phyloP scores from a whole-genome alignment of 1,140 invertebrate species.

The Helicorthomorpha holstii region DNA sequence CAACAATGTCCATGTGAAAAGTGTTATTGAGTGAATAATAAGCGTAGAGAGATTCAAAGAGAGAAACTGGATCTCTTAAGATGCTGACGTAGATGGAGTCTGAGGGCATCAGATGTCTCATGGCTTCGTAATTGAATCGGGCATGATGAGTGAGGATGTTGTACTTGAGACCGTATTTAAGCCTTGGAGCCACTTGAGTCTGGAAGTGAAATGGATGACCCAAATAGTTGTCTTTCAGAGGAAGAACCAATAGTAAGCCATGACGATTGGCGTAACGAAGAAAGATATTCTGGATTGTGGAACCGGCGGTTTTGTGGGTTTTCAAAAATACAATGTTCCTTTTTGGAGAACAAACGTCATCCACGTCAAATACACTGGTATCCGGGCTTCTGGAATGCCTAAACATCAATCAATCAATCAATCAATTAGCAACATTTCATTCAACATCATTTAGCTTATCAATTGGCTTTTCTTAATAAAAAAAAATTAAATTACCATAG shows the following conservation, averaged over 20 bases:
- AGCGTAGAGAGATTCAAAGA: constrained; percentile 23
- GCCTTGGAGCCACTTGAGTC: constrained; percentile 3
- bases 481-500: no score
- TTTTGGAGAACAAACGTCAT: neutral
- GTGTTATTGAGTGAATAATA: constrained; percentile 17
- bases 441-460: no score
- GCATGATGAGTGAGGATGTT: constrained; percentile 18
- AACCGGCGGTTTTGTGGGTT: constrained; percentile 4
- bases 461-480: no score
- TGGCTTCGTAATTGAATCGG: constrained; percentile 16
- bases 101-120: constrained; percentile 19
- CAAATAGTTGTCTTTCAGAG: constrained; percentile 16
- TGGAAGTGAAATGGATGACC: constrained; percentile 15
- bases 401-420: no score
- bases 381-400: no score
- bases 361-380: no score
- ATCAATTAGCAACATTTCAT: no score
- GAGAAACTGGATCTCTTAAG: constrained; percentile 22
- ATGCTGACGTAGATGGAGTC: constrained; percentile 23
- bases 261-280: constrained; percentile 21
- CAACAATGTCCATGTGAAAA: neutral
- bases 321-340: constrained; percentile 2
- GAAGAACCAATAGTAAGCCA: constrained; percentile 23
- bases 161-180: constrained; percentile 6
- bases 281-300: constrained; percentile 11